Base-by-base conservation (phyloP, 2,113 vertebrate genomes). In the Edolisoma coerulescens region DNA sequence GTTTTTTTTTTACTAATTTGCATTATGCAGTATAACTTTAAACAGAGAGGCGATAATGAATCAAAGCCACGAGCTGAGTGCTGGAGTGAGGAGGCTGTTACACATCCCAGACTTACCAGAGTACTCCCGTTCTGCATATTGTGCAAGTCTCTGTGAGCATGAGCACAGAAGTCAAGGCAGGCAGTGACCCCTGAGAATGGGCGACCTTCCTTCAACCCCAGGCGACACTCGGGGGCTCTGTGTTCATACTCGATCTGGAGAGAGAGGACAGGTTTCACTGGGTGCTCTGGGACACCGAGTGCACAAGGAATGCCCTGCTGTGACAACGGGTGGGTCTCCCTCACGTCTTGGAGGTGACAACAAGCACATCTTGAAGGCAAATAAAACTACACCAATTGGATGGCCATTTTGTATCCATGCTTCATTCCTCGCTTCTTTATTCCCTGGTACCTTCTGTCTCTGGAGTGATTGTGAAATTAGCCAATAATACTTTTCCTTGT, bases 111-210 rank as follows among this genome's bases (percentile, higher is more conserved):
- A 84, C 99, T 98, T 97, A 99, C 99, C 98, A 99, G 95, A 44
- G 99, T 99, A 71, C 99, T 99, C 73, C 99, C 99, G 0, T 99
- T 99, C 76, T 98, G 98, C 99, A 99, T 99, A 89, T 99, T 99
- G 97, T 99, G 99, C 86, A 99, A 97, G 95, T 99, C 99, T 96
- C 99, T 99, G 88, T 99, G 99, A 91, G 99, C 98, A 16, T 99
- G 99, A 80, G 99, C 99, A 49, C 99, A 99, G 91, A 99, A 99
- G 95, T 99, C 99, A 89, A 99, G 90, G 95, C 99, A 99, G 32
- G 99, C 99, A 10, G 99, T 99, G 94, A 99, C 99, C 39, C 99
- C 99, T 45, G 99, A 99, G 97, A 99, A 99, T 3, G 99, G 99
- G 37, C 99, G 99, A 27, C 99, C 99, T 86, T 99, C 99, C 90